phyloP scores from a whole-genome alignment of 2,113 vertebrate genomes.

The Sminthopsis crassicaudata region DNA sequence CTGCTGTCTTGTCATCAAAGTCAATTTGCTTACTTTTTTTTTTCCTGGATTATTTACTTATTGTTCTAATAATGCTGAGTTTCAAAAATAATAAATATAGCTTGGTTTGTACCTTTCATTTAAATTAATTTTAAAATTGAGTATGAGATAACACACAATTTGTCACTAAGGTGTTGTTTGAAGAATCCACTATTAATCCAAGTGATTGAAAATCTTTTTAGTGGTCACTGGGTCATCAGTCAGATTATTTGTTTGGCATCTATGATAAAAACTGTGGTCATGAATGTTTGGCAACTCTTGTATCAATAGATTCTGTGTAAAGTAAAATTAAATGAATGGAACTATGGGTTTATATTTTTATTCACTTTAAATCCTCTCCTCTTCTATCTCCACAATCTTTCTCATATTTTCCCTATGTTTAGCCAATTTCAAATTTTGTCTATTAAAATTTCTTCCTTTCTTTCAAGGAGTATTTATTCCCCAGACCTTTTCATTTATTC shows the following conservation, averaged over 20 bases:
- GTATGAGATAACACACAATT: neutral
- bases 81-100: too few species aligned
- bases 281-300: neutral
- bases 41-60: neutral
- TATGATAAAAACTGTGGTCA: neutral
- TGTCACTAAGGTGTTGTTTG: neutral
- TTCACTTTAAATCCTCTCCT: neutral
- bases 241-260: neutral
- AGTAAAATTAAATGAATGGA: neutral
- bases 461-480: neutral
- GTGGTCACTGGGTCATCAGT: neutral
- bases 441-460: too few species aligned
- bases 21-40: neutral
- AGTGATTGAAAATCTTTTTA: neutral
- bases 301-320: neutral
- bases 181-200: neutral
- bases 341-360: neutral
- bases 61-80: neutral
- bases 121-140: neutral
- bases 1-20: neutral
- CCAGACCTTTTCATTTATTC: slow-evolving; percentile 16
- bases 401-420: too few species aligned
- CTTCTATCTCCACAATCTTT: neutral
- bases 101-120: too few species aligned
- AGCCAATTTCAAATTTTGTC: too few species aligned